phyloP scores from a whole-genome alignment of 1,140 invertebrate species.

The Drosophila littoralis region DNA sequence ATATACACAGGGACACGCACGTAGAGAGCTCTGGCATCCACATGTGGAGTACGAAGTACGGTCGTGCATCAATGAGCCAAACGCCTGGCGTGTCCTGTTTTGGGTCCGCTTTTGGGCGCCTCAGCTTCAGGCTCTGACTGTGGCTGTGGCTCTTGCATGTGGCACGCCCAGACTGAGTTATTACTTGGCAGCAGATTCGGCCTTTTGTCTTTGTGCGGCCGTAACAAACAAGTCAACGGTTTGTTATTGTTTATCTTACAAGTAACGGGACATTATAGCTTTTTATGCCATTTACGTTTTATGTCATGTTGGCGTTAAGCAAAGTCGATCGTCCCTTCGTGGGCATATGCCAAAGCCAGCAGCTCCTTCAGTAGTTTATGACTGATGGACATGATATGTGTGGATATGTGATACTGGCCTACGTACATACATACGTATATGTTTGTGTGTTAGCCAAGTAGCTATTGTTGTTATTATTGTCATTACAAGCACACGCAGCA shows the following conservation, averaged over 20 bases:
- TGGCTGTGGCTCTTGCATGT: slow-evolving; percentile 52
- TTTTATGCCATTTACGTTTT: slow-evolving; percentile 80
- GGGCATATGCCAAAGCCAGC: slow-evolving; percentile 34
- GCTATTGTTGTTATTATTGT: slow-evolving; percentile 54
- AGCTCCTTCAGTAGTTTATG: slow-evolving; percentile 64
- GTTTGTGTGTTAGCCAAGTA: slow-evolving; percentile 20
- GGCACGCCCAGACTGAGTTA: slow-evolving; percentile 55
- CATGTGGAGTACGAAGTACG: slow-evolving; percentile 23
- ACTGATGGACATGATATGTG: slow-evolving; percentile 71
- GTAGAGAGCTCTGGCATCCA: slow-evolving; percentile 16
- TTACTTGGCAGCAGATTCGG: slow-evolving; percentile 42
- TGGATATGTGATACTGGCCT: slow-evolving; percentile 55
- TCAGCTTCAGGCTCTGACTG: background rate
- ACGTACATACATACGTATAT: background rate
- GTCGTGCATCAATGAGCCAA: slow-evolving; percentile 51
- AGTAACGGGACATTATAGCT: slow-evolving; percentile 75
- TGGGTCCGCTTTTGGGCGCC: background rate
- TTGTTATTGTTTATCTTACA: slow-evolving; percentile 77
- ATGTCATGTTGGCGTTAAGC: slow-evolving; percentile 58
- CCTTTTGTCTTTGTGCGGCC: slow-evolving; percentile 49
- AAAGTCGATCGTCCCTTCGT: slow-evolving; percentile 44
- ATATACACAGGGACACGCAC: slow-evolving; percentile 3
- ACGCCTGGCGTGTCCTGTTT: slow-evolving; percentile 44
- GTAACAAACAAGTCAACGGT: slow-evolving; percentile 48
- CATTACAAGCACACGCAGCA: slow-evolving; percentile 61